These are phyloP conservation scores for Neodon shergylaensis DNA, from an alignment of 2,113 vertebrate genomes.

Conservation along the genomic window DNA sequence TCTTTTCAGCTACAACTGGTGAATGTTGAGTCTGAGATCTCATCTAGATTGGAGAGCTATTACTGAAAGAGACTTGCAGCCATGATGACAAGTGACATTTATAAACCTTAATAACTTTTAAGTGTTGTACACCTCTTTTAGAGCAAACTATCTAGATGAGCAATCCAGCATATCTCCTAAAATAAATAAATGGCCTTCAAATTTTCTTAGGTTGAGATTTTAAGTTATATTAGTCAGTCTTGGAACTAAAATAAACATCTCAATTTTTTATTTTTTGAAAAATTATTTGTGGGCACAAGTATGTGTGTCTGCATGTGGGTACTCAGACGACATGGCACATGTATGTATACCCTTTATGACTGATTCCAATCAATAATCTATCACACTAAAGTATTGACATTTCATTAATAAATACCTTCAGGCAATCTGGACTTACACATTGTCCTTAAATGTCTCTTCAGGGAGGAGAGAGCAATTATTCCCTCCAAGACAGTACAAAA, in stretches of 20 bases:
- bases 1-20: neutral
- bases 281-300: neutral
- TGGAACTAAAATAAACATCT: neutral
- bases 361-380: neutral
- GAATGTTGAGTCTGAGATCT: neutral
- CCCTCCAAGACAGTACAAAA: neutral
- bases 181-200: slow-evolving; percentile 26
- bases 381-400: neutral
- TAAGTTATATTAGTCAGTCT: neutral
- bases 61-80: neutral
- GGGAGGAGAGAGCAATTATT: neutral
- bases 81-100: slow-evolving; percentile 47
- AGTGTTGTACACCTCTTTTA: neutral
- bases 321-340: neutral
- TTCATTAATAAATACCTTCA: slow-evolving; percentile 43
- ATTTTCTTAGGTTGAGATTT: neutral
- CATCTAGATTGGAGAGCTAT: neutral
- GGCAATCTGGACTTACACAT: neutral
- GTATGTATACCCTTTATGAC: neutral
- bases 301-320: neutral
- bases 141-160: slow-evolving; percentile 23
- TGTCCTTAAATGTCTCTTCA: neutral
- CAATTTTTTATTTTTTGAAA: neutral
- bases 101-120: slow-evolving; percentile 37
- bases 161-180: neutral